A percentile compares a stretch with the other conserved stretches of the same genome.
phyloP scores from a whole-genome alignment of 2,888 invertebrate species.

The Dione vanillae region DNA sequence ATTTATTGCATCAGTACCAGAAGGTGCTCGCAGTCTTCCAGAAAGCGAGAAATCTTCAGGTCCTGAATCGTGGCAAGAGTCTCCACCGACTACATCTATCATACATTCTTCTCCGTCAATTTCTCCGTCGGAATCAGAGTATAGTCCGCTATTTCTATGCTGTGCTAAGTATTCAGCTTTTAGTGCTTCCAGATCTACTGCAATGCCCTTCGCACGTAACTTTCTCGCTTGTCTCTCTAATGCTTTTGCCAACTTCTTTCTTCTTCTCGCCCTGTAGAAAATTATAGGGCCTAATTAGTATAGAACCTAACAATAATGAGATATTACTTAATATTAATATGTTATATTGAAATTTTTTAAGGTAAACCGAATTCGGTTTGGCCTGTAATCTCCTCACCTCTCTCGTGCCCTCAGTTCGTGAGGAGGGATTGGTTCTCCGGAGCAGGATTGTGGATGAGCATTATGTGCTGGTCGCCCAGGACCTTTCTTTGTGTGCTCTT shows the following conservation, averaged over 20 bases:
- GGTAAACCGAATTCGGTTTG: slow-evolving; percentile 43
- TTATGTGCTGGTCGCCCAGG: slow-evolving; percentile 99
- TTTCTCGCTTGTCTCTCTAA: slow-evolving; percentile 96
- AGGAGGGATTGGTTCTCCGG: slow-evolving; percentile 97
- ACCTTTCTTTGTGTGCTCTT: slow-evolving; percentile 99
- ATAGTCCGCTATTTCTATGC: slow-evolving; percentile 85
- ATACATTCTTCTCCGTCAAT: slow-evolving; percentile 88
- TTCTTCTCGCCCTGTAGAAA: slow-evolving; percentile 89
- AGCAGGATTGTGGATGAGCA: slow-evolving; percentile 98
- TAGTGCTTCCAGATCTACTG: slow-evolving; percentile 93
- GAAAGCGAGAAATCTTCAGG: slow-evolving; percentile 87
- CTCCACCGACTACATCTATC: slow-evolving; percentile 94
- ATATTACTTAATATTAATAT: slow-evolving; percentile 21
- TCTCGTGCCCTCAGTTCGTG: slow-evolving; percentile 94
- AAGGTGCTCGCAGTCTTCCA: slow-evolving; percentile 83
- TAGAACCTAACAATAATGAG: slow-evolving; percentile 69
- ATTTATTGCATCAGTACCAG: slow-evolving; percentile 84
- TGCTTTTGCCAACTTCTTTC: slow-evolving; percentile 96
- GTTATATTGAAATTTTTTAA: not conserved
- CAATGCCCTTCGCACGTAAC: slow-evolving; percentile 94
- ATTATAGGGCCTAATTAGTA: slow-evolving; percentile 81
- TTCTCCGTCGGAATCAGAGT: slow-evolving; percentile 85
- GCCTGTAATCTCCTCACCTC: slow-evolving; percentile 83
- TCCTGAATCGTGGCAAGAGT: slow-evolving; percentile 88
- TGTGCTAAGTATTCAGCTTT: slow-evolving; percentile 94